phyloP scores from a whole-genome alignment of 2,888 invertebrate species.

The Drosophila siamana region DNA sequence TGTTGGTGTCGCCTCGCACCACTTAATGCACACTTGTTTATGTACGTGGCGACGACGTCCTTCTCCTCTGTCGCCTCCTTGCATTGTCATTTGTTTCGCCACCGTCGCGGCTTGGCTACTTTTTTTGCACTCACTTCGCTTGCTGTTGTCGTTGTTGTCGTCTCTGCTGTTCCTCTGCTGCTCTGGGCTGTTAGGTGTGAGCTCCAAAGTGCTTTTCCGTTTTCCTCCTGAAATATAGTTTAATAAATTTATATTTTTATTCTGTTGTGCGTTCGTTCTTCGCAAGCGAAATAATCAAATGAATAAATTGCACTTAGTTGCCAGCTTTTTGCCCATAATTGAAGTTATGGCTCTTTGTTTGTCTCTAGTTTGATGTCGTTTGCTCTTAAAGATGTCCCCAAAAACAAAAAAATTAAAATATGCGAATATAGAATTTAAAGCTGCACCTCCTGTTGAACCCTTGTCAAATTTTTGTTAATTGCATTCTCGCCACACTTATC shows the following conservation, averaged over 20 bases:
- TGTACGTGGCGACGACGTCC: conserved; percentile 60
- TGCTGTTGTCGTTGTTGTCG: conserved; percentile 6
- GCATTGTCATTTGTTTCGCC: conserved; percentile 61
- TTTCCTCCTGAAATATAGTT: conserved; percentile 74
- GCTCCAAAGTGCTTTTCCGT: conserved; percentile 73
- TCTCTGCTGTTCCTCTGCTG: conserved; percentile 7
- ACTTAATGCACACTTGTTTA: conserved; percentile 76
- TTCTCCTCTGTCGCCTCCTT: conserved; percentile 53
- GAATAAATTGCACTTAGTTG: conserved; percentile 50
- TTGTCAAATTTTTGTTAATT: conserved; percentile 61
- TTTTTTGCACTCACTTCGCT: conserved; percentile 38
- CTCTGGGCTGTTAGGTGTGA: conserved; percentile 31
- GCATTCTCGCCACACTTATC: conserved; percentile 80
- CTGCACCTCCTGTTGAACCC: conserved; percentile 6
- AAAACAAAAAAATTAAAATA: conserved; percentile 23
- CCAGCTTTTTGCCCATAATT: conserved; percentile 45
- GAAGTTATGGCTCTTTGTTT: conserved; percentile 48
- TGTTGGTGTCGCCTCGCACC: conserved; percentile 45
- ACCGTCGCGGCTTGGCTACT: conserved; percentile 48
- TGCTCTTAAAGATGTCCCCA: conserved; percentile 27
- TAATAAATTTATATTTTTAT: conserved; percentile 76
- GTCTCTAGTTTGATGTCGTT: neutral
- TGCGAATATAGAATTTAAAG: neutral
- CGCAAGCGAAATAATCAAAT: conserved; percentile 51
- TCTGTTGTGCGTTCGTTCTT: conserved; percentile 32